phyloP scores from a whole-genome alignment of 2,888 invertebrate genomes.

The Operophtera brumata region DNA sequence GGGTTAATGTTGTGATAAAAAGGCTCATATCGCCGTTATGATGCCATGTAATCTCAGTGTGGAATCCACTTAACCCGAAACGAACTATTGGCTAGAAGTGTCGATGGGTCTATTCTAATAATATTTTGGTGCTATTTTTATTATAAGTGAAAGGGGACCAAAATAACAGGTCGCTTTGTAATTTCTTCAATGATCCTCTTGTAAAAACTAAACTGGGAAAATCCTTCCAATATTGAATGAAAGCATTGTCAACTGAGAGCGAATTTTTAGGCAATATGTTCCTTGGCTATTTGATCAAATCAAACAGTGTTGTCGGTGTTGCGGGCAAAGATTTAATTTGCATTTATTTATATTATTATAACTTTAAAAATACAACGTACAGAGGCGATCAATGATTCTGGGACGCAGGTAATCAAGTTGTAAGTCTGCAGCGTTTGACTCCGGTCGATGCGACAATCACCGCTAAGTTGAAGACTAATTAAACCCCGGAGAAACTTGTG shows the following conservation, averaged over 20 bases:
- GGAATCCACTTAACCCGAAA: slow-evolving; percentile 30
- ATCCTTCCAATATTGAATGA: not conserved
- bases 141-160: slow-evolving; percentile 9
- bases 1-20: slow-evolving; percentile 56
- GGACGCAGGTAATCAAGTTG: slow-evolving; percentile 7
- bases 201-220: not conserved
- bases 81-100: slow-evolving; percentile 30
- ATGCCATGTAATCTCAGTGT: slow-evolving; percentile 52
- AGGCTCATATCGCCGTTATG: slow-evolving; percentile 52
- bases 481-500: slow-evolving; percentile 65
- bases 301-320: too few species aligned
- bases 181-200: not conserved
- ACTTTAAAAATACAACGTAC: not conserved
- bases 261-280: too few species aligned
- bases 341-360: too few species aligned
- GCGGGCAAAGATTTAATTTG: too few species aligned
- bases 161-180: not conserved
- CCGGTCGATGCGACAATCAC: slow-evolving; percentile 58
- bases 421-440: slow-evolving; percentile 42
- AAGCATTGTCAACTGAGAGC: too few species aligned
- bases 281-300: too few species aligned
- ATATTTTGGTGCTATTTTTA: slow-evolving; percentile 15
- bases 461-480: slow-evolving; percentile 73
- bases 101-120: slow-evolving; percentile 9
- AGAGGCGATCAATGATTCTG: not conserved